Conservation (phyloP, 2,113 vertebrate genomes). For the Lota lota region DNA sequence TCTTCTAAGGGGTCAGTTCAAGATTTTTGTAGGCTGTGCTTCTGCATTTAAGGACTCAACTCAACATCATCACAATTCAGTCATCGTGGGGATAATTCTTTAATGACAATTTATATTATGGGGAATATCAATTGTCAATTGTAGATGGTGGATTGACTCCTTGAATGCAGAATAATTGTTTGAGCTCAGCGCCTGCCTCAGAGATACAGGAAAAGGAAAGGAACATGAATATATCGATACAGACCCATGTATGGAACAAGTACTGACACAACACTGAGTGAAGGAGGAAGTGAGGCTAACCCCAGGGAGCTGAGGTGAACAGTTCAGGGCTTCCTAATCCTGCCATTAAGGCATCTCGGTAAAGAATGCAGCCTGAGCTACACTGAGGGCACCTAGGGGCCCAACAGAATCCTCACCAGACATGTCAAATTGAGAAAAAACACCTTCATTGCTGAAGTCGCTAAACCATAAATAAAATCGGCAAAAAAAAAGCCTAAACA, state of each 20-base stretch:
- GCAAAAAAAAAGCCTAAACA: slow-evolving; percentile 4
- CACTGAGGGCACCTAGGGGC: slow-evolving; percentile 11
- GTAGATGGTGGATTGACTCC: neutral
- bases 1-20: slow-evolving; percentile 78
- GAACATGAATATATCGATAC: neutral
- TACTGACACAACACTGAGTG: slow-evolving; percentile 26
- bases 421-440: too few species aligned
- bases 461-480: too few species aligned
- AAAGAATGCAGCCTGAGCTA: slow-evolving; percentile 48
- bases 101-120: too few species aligned
- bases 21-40: slow-evolving; percentile 45
- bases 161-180: neutral
- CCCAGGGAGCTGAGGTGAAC: slow-evolving; percentile 31
- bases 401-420: slow-evolving; percentile 76
- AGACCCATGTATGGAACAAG: slow-evolving; percentile 17
- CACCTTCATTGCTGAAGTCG: too few species aligned
- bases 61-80: too few species aligned
- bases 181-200: too few species aligned
- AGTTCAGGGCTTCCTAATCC: slow-evolving; percentile 44
- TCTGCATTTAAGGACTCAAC: too few species aligned
- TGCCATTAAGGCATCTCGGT: slow-evolving; percentile 51
- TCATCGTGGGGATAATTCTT: too few species aligned
- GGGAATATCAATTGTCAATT: too few species aligned
- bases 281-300: slow-evolving; percentile 32
- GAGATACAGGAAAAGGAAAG: too few species aligned